phyloP scores from a whole-genome alignment of 1,140 invertebrate genomes.

The Doryteuthis pealeii region DNA sequence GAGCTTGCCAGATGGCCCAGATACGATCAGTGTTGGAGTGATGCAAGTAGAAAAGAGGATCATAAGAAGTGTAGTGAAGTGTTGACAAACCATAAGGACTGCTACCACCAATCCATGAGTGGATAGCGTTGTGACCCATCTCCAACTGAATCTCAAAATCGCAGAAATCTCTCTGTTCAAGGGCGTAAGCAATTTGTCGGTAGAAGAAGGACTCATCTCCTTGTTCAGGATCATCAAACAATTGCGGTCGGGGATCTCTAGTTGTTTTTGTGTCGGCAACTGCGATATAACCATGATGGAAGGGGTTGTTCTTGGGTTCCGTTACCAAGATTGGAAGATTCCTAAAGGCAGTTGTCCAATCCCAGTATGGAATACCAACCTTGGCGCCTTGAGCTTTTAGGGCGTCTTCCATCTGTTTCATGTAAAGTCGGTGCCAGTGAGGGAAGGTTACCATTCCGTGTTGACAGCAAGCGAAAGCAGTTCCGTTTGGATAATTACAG shows the following conservation, averaged over 20 bases:
- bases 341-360: conserved; percentile 25
- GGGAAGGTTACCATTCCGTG: conserved; percentile 30
- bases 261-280: conserved; percentile 20
- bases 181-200: conserved; percentile 21
- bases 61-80: conserved; percentile 24
- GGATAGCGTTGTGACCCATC: conserved; percentile 31
- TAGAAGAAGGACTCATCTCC: conserved; percentile 13
- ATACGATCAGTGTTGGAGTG: conserved; percentile 26
- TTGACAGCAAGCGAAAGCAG: conserved; percentile 24
- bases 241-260: conserved; percentile 25
- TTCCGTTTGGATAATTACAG: conserved; percentile 20
- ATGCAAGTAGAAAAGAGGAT: conserved; percentile 31
- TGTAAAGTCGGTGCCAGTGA: conserved; percentile 30
- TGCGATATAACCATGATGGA: conserved; percentile 22
- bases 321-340: conserved; percentile 21
- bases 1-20: conserved; percentile 27
- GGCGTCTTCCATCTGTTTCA: conserved; percentile 28
- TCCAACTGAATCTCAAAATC: conserved; percentile 31
- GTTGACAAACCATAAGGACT: conserved; percentile 23
- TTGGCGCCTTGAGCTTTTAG: conserved; percentile 22
- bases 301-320: conserved; percentile 27
- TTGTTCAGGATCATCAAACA: conserved; percentile 23
- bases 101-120: conserved; percentile 25
- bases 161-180: conserved; percentile 28
- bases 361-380: conserved; percentile 33